Percentiles rank a stretch among this genome's conserved stretches.
phyloP scores from a whole-genome alignment of 2,888 invertebrate species.

The Epiblema foenella region DNA sequence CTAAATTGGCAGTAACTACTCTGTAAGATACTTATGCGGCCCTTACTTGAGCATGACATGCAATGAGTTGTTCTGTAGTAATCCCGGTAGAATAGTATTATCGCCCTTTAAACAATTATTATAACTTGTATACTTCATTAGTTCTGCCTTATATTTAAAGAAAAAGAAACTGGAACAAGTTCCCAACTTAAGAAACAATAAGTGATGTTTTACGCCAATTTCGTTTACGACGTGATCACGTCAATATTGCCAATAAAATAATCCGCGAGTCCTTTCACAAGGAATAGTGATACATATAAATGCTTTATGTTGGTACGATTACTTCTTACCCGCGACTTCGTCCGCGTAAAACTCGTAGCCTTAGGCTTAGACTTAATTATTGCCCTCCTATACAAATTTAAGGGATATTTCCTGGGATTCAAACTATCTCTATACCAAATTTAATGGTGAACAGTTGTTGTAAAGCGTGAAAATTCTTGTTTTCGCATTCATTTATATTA shows the following conservation, averaged over 20 bases:
- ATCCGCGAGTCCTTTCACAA: slow-evolving; percentile 25
- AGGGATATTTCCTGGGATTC: no score
- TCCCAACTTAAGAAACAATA: neutral
- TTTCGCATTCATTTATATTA: no score
- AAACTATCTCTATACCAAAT: no score
- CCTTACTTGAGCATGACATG: slow-evolving; percentile 16
- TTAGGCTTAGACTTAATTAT: no score
- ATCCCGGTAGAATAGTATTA: neutral
- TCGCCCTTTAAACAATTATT: neutral
- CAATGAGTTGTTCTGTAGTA: slow-evolving; percentile 7
- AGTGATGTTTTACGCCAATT: neutral
- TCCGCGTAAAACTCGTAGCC: no score
- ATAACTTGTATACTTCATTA: neutral
- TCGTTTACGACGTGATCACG: slow-evolving; percentile 1
- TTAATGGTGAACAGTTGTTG: no score
- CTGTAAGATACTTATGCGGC: neutral
- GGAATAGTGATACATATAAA: neutral
- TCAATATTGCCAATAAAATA: neutral
- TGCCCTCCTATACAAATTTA: no score
- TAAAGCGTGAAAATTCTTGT: no score
- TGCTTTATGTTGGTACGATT: no score
- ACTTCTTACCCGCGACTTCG: no score
- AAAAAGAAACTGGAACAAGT: neutral
- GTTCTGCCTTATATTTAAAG: neutral
- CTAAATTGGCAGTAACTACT: slow-evolving; percentile 23